phyloP scores from a whole-genome alignment of 2,888 invertebrate genomes.

The Teleiodes luculella region DNA sequence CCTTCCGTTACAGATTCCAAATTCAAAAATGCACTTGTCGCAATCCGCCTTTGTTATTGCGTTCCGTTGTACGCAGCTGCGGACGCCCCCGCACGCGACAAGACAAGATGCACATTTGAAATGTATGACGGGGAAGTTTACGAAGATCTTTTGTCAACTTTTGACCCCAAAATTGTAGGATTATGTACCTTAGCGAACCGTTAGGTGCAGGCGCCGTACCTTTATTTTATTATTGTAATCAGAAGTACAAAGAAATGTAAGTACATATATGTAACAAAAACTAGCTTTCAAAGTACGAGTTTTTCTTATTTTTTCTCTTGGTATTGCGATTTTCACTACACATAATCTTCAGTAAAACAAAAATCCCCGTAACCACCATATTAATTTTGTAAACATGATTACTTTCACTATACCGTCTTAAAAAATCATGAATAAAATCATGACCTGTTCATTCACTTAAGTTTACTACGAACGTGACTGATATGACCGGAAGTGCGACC shows the following conservation, averaged over 20 bases:
- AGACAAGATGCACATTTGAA: neutral
- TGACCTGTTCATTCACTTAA: neutral
- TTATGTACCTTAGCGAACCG: neutral
- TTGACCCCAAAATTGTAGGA: neutral
- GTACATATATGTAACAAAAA: too few relatives aligned
- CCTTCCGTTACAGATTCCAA: constrained; percentile 2
- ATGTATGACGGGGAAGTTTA: neutral
- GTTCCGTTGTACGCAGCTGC: constrained; percentile 4
- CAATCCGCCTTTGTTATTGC: neutral
- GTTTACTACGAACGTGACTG: neutral
- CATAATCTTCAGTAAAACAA: too few relatives aligned
- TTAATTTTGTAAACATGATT: too few relatives aligned
- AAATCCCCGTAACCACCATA: too few relatives aligned
- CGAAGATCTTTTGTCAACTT: neutral
- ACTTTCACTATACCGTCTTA: neutral
- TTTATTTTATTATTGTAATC: neutral
- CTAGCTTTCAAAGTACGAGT: too few relatives aligned
- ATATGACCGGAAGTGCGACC: constrained; percentile 17
- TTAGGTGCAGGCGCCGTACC: neutral
- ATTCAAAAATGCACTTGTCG: constrained; percentile 2
- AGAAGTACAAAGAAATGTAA: neutral
- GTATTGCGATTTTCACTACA: too few relatives aligned
- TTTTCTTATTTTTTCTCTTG: too few relatives aligned
- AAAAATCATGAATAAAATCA: neutral
- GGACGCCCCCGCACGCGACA: constrained; percentile 2